phyloP scores from a whole-genome alignment of 1,140 invertebrate species.

The Zaprionus nigranus region DNA sequence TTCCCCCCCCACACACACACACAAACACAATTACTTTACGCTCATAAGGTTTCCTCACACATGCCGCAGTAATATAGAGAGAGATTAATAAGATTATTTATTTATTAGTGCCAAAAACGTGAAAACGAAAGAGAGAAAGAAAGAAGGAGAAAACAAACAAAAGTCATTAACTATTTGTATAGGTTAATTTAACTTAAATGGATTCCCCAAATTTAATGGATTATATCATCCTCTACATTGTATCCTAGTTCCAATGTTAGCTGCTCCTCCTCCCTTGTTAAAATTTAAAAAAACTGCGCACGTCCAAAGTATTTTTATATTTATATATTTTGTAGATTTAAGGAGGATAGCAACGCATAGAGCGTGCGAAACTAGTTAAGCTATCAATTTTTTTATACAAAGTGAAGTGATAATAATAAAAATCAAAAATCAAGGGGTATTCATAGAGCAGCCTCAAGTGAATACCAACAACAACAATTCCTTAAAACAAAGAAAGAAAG shows the following conservation, averaged over 20 bases:
- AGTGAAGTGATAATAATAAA: conserved; percentile 70
- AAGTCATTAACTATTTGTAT: conserved; percentile 74
- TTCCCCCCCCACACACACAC: background rate
- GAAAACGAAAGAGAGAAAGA: conserved; percentile 28
- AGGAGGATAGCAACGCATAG: conserved; percentile 39
- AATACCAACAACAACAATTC: conserved; percentile 36
- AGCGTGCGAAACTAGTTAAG: conserved; percentile 40
- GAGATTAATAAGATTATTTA: conserved; percentile 81
- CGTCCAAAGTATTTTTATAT: conserved; percentile 77
- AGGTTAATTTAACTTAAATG: conserved; percentile 36
- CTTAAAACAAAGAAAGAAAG: conserved; percentile 30
- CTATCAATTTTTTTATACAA: conserved; percentile 6
- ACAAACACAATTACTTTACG: conserved; percentile 27
- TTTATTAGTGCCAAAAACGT: conserved; percentile 73
- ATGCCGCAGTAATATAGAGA: conserved; percentile 48
- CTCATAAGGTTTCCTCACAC: conserved; percentile 49
- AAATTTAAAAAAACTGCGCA: conserved; percentile 53
- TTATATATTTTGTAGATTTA: conserved; percentile 44
- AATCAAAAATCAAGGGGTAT: conserved; percentile 11
- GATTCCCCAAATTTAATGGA: conserved; percentile 23
- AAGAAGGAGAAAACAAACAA: conserved; percentile 34
- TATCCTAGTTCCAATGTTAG: conserved; percentile 46
- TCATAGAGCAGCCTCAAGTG: conserved; percentile 8
- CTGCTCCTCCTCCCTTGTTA: background rate
- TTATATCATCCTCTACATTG: conserved; percentile 16